Evolutionary conservation across 1,140 invertebrate species (phyloP).

Genomic region (Helicoverpa armigera): DNA sequence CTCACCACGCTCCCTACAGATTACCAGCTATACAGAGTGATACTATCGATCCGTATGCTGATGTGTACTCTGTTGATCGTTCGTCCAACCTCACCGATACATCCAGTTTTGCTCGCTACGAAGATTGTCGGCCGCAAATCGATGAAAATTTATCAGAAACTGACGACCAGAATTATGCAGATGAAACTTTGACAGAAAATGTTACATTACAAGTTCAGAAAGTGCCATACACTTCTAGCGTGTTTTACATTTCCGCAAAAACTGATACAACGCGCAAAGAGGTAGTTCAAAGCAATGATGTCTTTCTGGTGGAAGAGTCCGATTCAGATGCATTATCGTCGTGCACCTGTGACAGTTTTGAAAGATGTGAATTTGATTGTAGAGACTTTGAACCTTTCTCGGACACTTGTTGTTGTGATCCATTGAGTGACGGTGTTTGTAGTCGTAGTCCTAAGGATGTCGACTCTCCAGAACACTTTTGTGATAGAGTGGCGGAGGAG

Average conservation of each 20-base stretch:
- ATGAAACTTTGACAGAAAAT: slow-evolving; percentile 64
- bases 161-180: slow-evolving; percentile 57
- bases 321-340: slow-evolving; percentile 84
- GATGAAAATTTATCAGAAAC: slow-evolving; percentile 69
- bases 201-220: slow-evolving; percentile 79
- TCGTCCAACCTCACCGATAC: slow-evolving; percentile 86
- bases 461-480: slow-evolving; percentile 83
- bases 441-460: slow-evolving; percentile 84
- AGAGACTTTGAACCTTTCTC: slow-evolving; percentile 87
- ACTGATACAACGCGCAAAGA: slow-evolving; percentile 70
- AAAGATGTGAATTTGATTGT: slow-evolving; percentile 84
- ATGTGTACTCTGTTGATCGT: slow-evolving; percentile 82
- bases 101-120: slow-evolving; percentile 85
- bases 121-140: slow-evolving; percentile 79
- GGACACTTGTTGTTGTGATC: slow-evolving; percentile 86
- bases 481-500: slow-evolving; percentile 75
- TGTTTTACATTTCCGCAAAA: slow-evolving; percentile 81
- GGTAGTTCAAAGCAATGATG: slow-evolving; percentile 66
- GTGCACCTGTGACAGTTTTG: slow-evolving; percentile 85
- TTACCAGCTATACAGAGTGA: slow-evolving; percentile 72
- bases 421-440: slow-evolving; percentile 82
- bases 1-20: slow-evolving; percentile 70
- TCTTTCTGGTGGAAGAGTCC: slow-evolving; percentile 79
- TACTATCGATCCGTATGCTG: slow-evolving; percentile 73
- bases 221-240: slow-evolving; percentile 81